phyloP scores from a whole-genome alignment of 2,797 vertebrate species.

The Zalophus californianus region DNA sequence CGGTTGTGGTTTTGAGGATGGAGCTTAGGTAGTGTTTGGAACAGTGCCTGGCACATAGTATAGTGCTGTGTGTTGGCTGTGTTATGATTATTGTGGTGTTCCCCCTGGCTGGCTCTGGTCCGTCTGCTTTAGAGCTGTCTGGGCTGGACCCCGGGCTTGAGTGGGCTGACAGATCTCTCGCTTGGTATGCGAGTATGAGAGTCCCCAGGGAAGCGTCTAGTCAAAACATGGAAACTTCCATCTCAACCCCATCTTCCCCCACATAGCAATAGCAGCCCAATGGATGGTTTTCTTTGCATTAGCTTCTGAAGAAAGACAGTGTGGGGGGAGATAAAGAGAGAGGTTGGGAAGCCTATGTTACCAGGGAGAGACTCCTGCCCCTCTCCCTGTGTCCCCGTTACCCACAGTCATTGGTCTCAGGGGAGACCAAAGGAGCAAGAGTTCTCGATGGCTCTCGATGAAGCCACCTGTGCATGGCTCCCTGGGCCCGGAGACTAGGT shows the following conservation, averaged over 20 bases:
- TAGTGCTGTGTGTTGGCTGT: neutral
- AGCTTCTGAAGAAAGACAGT: neutral
- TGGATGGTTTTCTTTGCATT: neutral
- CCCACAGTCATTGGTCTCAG: neutral
- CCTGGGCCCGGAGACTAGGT: neutral
- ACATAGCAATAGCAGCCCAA: neutral
- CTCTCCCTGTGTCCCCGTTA: neutral
- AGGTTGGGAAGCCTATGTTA: neutral
- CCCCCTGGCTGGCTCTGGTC: neutral
- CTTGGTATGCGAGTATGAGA: neutral
- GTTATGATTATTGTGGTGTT: neutral
- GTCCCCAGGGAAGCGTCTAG: constrained; percentile 41
- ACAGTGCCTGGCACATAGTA: neutral
- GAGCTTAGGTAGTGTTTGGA: neutral
- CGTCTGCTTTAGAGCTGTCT: neutral
- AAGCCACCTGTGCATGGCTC: neutral
- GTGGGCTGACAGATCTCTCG: constrained; percentile 30
- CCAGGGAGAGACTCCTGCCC: neutral
- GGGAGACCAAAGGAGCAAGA: neutral
- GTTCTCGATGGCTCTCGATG: neutral
- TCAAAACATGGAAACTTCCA: constrained; percentile 38
- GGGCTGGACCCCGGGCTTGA: neutral
- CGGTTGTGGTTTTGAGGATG: neutral
- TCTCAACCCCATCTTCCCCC: constrained; percentile 35
- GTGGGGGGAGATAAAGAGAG: neutral